Evolutionary conservation across 1,140 invertebrate species (phyloP).

Genomic region (Drosophila busckii): DNA sequence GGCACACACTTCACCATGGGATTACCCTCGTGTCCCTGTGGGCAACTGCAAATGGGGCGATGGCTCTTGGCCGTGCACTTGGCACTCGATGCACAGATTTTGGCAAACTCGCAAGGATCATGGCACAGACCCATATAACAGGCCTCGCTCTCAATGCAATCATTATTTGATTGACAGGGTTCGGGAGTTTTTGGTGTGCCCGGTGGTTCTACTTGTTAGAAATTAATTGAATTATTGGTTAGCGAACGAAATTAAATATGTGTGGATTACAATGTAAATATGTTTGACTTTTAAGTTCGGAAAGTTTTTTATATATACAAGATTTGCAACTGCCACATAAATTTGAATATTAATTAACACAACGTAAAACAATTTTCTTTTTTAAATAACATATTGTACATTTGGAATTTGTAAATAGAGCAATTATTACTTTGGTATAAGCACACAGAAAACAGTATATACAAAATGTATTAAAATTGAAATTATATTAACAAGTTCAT

Average conservation of each 20-base stretch:
- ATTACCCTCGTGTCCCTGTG: constrained; percentile 86
- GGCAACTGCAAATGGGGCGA: constrained; percentile 88
- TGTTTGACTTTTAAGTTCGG: constrained; percentile 6
- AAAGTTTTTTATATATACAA: constrained; percentile 39
- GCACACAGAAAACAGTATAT: no score
- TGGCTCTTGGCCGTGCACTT: constrained; percentile 87
- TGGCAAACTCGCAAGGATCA: constrained; percentile 86
- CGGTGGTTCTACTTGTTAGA: constrained; percentile 82
- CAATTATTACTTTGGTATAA: no score
- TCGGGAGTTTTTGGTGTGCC: constrained; percentile 84
- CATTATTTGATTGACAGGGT: constrained; percentile 86
- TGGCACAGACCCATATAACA: constrained; percentile 87
- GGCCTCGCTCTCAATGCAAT: constrained; percentile 87
- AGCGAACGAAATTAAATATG: constrained; percentile 18
- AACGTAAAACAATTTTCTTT: background rate
- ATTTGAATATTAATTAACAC: constrained; percentile 43
- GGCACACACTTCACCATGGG: constrained; percentile 86
- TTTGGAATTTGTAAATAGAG: no score
- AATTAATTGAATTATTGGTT: constrained; percentile 41
- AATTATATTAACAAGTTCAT: no score
- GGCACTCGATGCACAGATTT: constrained; percentile 85
- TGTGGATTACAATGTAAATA: constrained; percentile 10
- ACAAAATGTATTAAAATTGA: no score
- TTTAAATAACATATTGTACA: no score
- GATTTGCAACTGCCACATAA: constrained; percentile 28